A percentile compares a stretch with the other conserved stretches of the same genome.
These are phyloP conservation scores for Lophotis ruficrista DNA, from an alignment of 2,113 vertebrate species.

Conservation along the genomic window DNA sequence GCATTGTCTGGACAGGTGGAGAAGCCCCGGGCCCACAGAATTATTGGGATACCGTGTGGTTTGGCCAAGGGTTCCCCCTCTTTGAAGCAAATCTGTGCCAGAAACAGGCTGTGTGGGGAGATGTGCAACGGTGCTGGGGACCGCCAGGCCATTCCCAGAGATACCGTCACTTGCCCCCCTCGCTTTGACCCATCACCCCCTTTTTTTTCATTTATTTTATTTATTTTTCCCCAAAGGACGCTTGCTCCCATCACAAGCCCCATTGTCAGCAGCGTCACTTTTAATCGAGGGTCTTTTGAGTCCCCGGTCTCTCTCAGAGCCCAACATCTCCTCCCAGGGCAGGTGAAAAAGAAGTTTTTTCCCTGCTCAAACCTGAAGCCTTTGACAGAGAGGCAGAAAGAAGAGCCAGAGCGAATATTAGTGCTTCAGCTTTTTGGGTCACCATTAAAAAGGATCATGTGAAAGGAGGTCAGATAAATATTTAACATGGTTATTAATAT, in stretches of 20 bases:
- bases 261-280: neutral
- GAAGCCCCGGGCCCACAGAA: neutral
- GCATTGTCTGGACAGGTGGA: neutral
- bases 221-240: neutral
- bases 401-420: constrained; percentile 8
- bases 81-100: neutral
- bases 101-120: neutral
- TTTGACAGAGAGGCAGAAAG: neutral
- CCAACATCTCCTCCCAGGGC: neutral
- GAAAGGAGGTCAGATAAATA: constrained; percentile 78
- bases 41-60: accelerated
- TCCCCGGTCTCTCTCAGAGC: neutral
- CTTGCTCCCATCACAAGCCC: neutral
- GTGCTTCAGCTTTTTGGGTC: constrained; percentile 59
- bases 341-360: neutral
- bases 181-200: neutral
- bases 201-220: neutral
- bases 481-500: constrained; percentile 76
- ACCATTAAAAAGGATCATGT: constrained; percentile 62
- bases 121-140: neutral
- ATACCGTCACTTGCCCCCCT: too few species aligned
- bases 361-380: neutral
- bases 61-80: neutral
- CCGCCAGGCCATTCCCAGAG: neutral
- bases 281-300: neutral